Base-by-base conservation (phyloP, 2,113 vertebrate species). In the Pygoscelis antarcticus region DNA sequence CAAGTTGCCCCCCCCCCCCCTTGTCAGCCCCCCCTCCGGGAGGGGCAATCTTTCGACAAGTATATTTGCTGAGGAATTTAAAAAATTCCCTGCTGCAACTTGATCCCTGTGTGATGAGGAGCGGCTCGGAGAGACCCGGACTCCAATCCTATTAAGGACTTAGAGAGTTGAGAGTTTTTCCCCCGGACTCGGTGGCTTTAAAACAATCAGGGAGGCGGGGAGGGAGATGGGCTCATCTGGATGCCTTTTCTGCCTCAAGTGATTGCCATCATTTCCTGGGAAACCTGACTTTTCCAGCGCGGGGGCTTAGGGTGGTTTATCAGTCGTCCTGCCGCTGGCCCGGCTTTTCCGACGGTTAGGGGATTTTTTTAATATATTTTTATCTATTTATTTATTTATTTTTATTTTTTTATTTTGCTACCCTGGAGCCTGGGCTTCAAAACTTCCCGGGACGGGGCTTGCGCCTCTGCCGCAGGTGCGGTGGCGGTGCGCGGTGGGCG, bases 51-150 rank as follows among this genome's bases (percentile, higher is more conserved):
- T 98, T 98, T 98, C 98, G 97, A 98, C 98, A 98, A 99, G 98
- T 99, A 98, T 98, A 99, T 99, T 99, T 99, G 99, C 98, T 98
- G 96, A 98, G 99, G 99, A 99, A 99, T 99, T 98, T 98, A 97
- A 99, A 99, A 98, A 98, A 99, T 99, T 96, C 97, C 96, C 97
- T 97, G 97, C 95, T 98, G 99, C 98, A 99, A 99, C 98, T 98
- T 98, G 99, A 99, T 99, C 99, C 98, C 97, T 98, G 98, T 98
- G 98, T 94, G 98, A 98, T 98, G 98, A 98, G 98, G 98, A 98
- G 98, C 94, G 98, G 98, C 98, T 98, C 87, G 96, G 98, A 97
- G 97, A 93, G 96, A 98, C 97, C 96, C 96, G 98, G 98, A 98
- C 99, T 98, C 98, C 99, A 98, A 98, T 97, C 98, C 98, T 97